Percentiles rank a stretch among this genome's conserved stretches.
Evolutionary conservation across 2,888 invertebrate genomes (phyloP).

Genomic region (Eueremaeus valkanovi): DNA sequence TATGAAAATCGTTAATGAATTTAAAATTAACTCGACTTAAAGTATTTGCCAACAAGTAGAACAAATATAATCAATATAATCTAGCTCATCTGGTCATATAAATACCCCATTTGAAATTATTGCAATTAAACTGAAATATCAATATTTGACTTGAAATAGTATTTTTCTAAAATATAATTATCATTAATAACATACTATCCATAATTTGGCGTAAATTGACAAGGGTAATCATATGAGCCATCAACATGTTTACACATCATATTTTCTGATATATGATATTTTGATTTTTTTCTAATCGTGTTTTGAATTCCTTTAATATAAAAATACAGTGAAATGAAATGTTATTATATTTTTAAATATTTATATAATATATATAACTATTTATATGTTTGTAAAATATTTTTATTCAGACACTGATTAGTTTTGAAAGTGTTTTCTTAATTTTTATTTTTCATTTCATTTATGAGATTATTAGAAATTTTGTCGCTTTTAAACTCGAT

Average conservation of each 20-base stretch:
- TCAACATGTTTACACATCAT: too few relatives aligned
- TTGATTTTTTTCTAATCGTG: background rate
- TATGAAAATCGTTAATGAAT: too few relatives aligned
- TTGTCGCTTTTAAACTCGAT: background rate
- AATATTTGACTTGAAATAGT: too few relatives aligned
- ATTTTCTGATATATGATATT: background rate
- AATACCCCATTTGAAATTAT: too few relatives aligned
- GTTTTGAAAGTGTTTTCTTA: background rate
- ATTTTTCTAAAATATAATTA: background rate
- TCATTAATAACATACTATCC: background rate
- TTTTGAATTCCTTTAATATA: too few relatives aligned
- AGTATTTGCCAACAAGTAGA: too few relatives aligned
- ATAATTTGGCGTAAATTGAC: too few relatives aligned
- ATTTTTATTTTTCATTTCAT: background rate
- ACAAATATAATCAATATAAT: too few relatives aligned
- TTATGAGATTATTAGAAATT: background rate
- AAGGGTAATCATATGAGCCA: too few relatives aligned
- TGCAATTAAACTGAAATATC: too few relatives aligned
- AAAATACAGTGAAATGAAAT: constrained; percentile 5
- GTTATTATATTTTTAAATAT: constrained; percentile 31
- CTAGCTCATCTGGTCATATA: too few relatives aligned
- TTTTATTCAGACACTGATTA: background rate
- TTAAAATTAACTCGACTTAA: too few relatives aligned
- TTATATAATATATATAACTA: background rate
- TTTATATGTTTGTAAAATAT: background rate